These are phyloP conservation scores for Sarcophaga subvicina DNA, from an alignment of 2,888 invertebrate species.

Conservation along the genomic window DNA sequence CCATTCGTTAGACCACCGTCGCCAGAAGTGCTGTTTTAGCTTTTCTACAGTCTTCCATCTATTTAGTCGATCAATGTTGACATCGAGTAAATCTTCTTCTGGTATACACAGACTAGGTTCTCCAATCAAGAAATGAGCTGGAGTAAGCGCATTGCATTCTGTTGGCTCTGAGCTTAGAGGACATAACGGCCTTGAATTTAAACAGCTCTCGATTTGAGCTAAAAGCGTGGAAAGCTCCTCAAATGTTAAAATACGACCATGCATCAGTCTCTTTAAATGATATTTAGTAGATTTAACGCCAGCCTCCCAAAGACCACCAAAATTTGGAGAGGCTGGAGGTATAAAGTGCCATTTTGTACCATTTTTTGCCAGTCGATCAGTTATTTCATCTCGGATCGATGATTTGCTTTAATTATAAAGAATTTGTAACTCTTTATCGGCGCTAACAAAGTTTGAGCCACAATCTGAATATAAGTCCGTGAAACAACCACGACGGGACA, in stretches of 20 bases:
- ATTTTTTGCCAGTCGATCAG: background rate
- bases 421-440: slow-evolving; percentile 43
- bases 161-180: slow-evolving; percentile 36
- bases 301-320: slow-evolving; percentile 60
- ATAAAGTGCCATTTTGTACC: slow-evolving; percentile 55
- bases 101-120: slow-evolving; percentile 42
- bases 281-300: slow-evolving; percentile 58
- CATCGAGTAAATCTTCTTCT: slow-evolving; percentile 43
- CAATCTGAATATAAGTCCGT: slow-evolving; percentile 53
- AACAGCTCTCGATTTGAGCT: slow-evolving; percentile 48
- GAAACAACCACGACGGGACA: slow-evolving; percentile 57
- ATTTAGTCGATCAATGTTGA: slow-evolving; percentile 45
- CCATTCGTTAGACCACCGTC: slow-evolving; percentile 45
- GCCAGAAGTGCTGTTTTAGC: slow-evolving; percentile 65
- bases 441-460: slow-evolving; percentile 54
- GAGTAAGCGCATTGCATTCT: slow-evolving; percentile 41
- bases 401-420: slow-evolving; percentile 59
- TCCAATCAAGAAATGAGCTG: slow-evolving; percentile 52
- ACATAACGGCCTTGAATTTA: slow-evolving; percentile 56
- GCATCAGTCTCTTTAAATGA: slow-evolving; percentile 27
- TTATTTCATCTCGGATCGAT: slow-evolving; percentile 13
- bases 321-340: slow-evolving; percentile 59
- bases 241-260: no score
- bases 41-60: slow-evolving; percentile 49
- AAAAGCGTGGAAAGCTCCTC: slow-evolving; percentile 38